Percentiles rank a stretch among this genome's conserved stretches.
phyloP scores from a whole-genome alignment of 1,140 invertebrate genomes.

The Drosophila miranda region DNA sequence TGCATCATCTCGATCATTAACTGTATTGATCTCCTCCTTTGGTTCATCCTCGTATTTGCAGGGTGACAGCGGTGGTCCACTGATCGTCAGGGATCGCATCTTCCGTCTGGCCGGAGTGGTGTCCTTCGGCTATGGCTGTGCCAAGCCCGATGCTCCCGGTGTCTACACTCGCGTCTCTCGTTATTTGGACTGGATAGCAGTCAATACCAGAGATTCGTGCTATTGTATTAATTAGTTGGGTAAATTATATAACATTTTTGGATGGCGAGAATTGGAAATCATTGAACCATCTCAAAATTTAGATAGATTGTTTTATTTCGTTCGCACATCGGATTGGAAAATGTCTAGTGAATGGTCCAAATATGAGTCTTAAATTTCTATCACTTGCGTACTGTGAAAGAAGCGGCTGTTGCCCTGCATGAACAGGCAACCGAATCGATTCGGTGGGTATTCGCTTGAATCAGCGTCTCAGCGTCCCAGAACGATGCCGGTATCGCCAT shows the following conservation, averaged over 20 bases:
- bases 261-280: neutral
- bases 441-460: too few species aligned
- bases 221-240: conserved; percentile 63
- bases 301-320: too few species aligned
- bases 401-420: too few species aligned
- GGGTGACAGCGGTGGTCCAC: conserved; percentile 88
- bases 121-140: conserved; percentile 90
- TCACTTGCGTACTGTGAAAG: too few species aligned
- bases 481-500: too few species aligned
- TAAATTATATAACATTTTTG: neutral
- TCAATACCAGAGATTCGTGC: conserved; percentile 75
- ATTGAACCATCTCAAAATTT: too few species aligned
- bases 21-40: neutral
- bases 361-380: too few species aligned
- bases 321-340: too few species aligned
- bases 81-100: conserved; percentile 94
- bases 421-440: too few species aligned
- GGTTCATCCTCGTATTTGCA: conserved; percentile 25
- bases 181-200: conserved; percentile 77
- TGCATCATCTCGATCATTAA: neutral
- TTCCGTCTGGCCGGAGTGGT: conserved; percentile 92
- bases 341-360: too few species aligned
- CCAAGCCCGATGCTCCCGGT: conserved; percentile 92
- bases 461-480: too few species aligned
- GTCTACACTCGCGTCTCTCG: conserved; percentile 83